phyloP scores from a whole-genome alignment of 1,140 invertebrate species.

The Pantala flavescens region DNA sequence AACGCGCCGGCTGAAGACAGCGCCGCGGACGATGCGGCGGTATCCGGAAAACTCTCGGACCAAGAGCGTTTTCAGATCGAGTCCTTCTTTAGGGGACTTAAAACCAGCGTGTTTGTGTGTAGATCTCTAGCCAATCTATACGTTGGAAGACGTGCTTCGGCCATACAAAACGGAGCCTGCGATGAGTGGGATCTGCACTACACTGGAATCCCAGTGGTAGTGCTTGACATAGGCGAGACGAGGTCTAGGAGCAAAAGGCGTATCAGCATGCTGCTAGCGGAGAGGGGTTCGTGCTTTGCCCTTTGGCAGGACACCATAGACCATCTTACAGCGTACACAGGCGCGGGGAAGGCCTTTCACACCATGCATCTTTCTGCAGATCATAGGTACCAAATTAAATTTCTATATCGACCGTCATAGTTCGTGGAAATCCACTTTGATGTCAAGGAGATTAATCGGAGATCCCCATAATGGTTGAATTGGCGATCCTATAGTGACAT shows the following conservation, averaged over 20 bases:
- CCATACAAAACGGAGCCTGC: constrained; percentile 32
- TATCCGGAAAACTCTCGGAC: constrained; percentile 41
- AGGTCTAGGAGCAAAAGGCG: constrained; percentile 55
- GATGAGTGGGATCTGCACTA: constrained; percentile 60
- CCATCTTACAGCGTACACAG: constrained; percentile 43
- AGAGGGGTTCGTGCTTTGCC: constrained; percentile 72
- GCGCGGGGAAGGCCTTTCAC: constrained; percentile 60
- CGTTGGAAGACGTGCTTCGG: constrained; percentile 41
- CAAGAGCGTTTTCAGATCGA: constrained; percentile 65
- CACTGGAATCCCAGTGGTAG: constrained; percentile 70
- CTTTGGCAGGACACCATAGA: constrained; percentile 79
- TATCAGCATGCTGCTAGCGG: constrained; percentile 66
- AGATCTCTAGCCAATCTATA: constrained; percentile 70
- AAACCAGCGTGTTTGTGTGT: constrained; percentile 69
- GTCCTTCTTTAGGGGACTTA: constrained; percentile 65
- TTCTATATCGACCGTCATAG: too few species aligned
- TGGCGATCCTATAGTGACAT: too few species aligned
- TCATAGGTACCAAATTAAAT: constrained; percentile 35
- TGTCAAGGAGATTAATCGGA: too few species aligned
- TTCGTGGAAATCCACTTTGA: too few species aligned
- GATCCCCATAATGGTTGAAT: too few species aligned
- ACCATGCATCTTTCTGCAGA: constrained; percentile 71
- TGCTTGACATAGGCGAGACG: constrained; percentile 66
- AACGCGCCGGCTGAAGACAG: constrained; percentile 18
- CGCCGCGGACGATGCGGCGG: background rate